Percentiles rank a stretch among this genome's conserved stretches.
These are phyloP conservation scores for Craseonycteris thonglongyai DNA, from an alignment of 2,113 vertebrate species.

Conservation along the genomic window DNA sequence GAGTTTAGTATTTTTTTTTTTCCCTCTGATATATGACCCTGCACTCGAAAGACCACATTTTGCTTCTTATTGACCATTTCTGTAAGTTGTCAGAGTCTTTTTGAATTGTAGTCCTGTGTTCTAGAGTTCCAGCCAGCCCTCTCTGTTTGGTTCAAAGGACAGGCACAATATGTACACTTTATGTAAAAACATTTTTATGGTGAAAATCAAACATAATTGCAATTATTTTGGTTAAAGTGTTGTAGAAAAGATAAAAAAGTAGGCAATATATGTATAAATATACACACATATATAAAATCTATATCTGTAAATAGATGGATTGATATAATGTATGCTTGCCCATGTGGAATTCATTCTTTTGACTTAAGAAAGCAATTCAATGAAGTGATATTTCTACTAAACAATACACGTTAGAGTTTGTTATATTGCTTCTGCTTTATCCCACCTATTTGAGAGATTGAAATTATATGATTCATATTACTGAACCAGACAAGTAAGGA, in stretches of 20 bases:
- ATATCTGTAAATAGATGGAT: not conserved
- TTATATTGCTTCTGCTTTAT: constrained; percentile 44
- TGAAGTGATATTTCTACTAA: not conserved
- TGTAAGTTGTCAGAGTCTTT: constrained; percentile 28
- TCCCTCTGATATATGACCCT: not conserved
- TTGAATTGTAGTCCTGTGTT: constrained; percentile 1
- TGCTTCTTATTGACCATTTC: constrained; percentile 41
- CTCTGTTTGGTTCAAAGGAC: constrained; percentile 33
- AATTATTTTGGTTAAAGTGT: not conserved
- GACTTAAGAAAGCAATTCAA: not conserved
- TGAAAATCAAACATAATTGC: not conserved
- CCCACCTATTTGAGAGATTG: constrained; percentile 33
- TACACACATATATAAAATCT: not conserved
- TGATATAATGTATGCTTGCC: not conserved
- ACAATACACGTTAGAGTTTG: not conserved
- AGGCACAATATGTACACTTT: not conserved
- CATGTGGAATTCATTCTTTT: not conserved
- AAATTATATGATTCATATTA: constrained; percentile 31
- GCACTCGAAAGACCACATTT: constrained; percentile 24
- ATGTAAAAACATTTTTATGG: not conserved
- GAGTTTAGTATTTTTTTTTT: constrained; percentile 6
- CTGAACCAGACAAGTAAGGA: not conserved
- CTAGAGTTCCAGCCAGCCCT: not conserved
- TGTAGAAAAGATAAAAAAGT: not conserved
- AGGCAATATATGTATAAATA: not conserved